Percentiles rank a stretch among this genome's conserved stretches.
These are phyloP conservation scores for Ammodytes dubius DNA, from an alignment of 2,113 vertebrate species.

Conservation along the genomic window DNA sequence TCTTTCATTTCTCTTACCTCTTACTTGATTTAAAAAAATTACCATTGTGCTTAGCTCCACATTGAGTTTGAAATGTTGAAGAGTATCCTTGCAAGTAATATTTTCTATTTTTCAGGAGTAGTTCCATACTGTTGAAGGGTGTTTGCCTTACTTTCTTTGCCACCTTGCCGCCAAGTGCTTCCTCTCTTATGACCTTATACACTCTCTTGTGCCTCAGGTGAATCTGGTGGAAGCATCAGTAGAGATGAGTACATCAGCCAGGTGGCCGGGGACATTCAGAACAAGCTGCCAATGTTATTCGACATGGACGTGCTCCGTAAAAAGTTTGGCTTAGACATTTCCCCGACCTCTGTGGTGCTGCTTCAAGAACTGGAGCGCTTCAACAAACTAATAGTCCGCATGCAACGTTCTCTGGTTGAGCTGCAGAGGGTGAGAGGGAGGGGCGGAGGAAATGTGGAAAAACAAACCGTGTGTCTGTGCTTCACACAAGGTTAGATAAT, in stretches of 20 bases:
- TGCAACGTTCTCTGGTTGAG: conserved; percentile 89
- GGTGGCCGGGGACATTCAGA: conserved; percentile 92
- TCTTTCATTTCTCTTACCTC: background rate
- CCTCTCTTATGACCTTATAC: background rate
- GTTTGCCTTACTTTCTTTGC: background rate
- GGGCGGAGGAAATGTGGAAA: background rate
- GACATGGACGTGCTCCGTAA: conserved; percentile 90
- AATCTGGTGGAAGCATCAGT: conserved; percentile 87
- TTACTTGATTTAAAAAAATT: background rate
- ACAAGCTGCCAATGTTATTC: conserved; percentile 89
- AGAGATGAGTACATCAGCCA: conserved; percentile 92
- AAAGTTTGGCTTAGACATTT: conserved; percentile 79
- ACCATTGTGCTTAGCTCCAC: background rate
- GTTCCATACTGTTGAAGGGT: background rate
- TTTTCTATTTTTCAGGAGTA: background rate
- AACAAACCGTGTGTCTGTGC: background rate
- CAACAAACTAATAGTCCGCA: conserved; percentile 89
- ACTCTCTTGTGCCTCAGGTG: conserved; percentile 81
- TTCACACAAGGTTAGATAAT: background rate
- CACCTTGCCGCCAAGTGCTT: background rate
- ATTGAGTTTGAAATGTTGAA: background rate
- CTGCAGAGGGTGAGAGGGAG: conserved; percentile 87
- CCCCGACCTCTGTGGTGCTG: conserved; percentile 92
- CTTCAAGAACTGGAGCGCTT: conserved; percentile 95
- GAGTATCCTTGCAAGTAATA: background rate